Base-by-base conservation (phyloP, 2,888 invertebrate genomes). In the Chrysina gloriosa region DNA sequence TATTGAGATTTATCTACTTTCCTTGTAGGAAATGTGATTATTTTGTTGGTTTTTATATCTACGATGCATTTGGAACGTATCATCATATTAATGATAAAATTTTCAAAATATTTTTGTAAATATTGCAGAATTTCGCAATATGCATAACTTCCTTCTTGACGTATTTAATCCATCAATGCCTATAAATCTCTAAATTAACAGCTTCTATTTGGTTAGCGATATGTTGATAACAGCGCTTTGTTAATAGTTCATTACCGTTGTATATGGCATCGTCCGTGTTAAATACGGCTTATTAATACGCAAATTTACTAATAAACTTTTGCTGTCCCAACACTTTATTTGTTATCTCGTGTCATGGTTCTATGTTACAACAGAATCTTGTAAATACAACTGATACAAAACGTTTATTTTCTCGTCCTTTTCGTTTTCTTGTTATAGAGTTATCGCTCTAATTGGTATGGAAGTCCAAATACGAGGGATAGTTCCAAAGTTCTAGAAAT, bases 141-240 rank as follows among this genome's bases (percentile, higher is more conserved):
- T n/a, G n/a, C n/a, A n/a, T n/a, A n/a, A n/a, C n/a, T 61, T 61
- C 27, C 39, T 16, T 39, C 9, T 61, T 42, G n/a, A 27, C 16
- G 25, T 39, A 42, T 61, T 61, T 61, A 61, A 61, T 61, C 45
- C 42, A 61, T 45, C 19, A 56, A 29, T 16, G 16, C 5, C 31
- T 14, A 29, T 52, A 56, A 56, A 36, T 39, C 23, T 23, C 21
- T 61, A 23, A 61, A 61, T 45, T 61, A 61, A 27, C 56, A 36
- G 36, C 14, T 39, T 6, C 23, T 19, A 39, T 56, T 11, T 39
- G 56, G 16, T 56, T 56, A 56, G 56, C 56, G 21, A 21, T 14
- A 9, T 21, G 14, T 61, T 27, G 42, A 45, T 61, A 61, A 42
- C 14, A 31, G 19, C 31, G 9, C 19, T 52, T 31, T 31, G 19